These are phyloP conservation scores for Drosophila algonquin DNA, from an alignment of 2,888 invertebrate genomes.

Conservation along the genomic window DNA sequence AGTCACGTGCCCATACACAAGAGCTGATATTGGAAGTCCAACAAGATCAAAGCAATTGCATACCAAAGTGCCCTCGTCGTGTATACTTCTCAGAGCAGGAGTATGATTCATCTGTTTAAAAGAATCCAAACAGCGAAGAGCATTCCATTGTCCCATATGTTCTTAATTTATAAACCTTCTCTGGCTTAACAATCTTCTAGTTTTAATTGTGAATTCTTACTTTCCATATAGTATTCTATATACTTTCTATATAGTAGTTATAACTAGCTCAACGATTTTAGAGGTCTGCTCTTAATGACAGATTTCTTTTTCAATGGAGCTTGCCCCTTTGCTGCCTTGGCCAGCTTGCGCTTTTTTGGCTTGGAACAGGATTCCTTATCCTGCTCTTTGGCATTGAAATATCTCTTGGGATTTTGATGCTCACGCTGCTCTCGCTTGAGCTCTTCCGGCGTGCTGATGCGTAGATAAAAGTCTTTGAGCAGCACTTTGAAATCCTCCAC, in stretches of 20 bases:
- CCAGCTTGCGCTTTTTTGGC: slow-evolving; percentile 29
- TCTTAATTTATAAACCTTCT: background rate
- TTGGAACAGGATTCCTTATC: background rate
- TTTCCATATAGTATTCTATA: slow-evolving; percentile 25
- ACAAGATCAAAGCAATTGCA: too few species aligned
- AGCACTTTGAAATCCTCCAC: slow-evolving; percentile 82
- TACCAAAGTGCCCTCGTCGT: background rate
- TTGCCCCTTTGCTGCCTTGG: background rate
- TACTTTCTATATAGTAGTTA: background rate
- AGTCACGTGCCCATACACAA: too few species aligned
- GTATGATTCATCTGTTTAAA: too few species aligned
- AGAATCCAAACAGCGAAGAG: background rate
- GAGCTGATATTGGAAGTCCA: too few species aligned
- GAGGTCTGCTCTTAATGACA: slow-evolving; percentile 41
- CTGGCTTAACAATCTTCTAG: background rate
- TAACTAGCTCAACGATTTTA: slow-evolving; percentile 36
- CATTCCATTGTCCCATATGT: background rate
- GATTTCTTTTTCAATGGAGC: slow-evolving; percentile 23
- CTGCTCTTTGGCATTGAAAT: slow-evolving; percentile 44
- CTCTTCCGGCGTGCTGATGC: slow-evolving; percentile 70
- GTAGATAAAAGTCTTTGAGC: slow-evolving; percentile 80
- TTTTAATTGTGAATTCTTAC: background rate
- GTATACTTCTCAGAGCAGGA: background rate
- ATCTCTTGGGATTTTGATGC: slow-evolving; percentile 50
- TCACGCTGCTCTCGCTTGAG: slow-evolving; percentile 56